These are phyloP conservation scores for Neogobius melanostomus DNA, from an alignment of 2,113 vertebrate genomes.

Conservation along the genomic window DNA sequence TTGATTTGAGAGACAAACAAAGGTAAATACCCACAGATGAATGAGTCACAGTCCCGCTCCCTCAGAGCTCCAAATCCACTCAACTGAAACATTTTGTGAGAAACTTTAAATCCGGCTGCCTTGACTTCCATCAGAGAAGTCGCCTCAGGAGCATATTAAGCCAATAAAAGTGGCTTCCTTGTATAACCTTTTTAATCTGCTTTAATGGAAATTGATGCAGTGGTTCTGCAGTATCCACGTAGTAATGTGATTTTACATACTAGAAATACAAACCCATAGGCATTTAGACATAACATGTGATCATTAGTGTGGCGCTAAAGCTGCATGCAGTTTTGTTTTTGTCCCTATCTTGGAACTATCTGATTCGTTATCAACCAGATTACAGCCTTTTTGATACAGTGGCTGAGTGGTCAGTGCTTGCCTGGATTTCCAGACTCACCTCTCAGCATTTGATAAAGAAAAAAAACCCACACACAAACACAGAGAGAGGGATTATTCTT, in stretches of 20 bases:
- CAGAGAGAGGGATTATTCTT: no score
- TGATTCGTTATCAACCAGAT: no score
- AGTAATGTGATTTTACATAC: background rate
- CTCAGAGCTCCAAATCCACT: background rate
- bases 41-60: background rate
- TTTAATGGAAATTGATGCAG: background rate
- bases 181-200: background rate
- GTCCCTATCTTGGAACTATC: background rate
- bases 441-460: no score
- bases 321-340: background rate
- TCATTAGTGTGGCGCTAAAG: background rate
- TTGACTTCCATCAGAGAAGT: slow-evolving; percentile 2
- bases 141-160: slow-evolving; percentile 1
- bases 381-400: no score
- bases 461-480: no score
- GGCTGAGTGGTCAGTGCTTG: no score
- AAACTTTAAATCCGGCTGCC: slow-evolving; percentile 1
- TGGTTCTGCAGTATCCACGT: background rate
- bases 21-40: slow-evolving; percentile 2
- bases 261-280: background rate
- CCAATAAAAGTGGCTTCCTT: slow-evolving; percentile 6
- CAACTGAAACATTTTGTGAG: slow-evolving; percentile 2
- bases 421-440: no score
- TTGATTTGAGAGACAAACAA: slow-evolving; percentile 7
- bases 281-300: background rate